Evolutionary conservation across 1,140 invertebrate genomes (phyloP).

Genomic region (Cydia strobilella): DNA sequence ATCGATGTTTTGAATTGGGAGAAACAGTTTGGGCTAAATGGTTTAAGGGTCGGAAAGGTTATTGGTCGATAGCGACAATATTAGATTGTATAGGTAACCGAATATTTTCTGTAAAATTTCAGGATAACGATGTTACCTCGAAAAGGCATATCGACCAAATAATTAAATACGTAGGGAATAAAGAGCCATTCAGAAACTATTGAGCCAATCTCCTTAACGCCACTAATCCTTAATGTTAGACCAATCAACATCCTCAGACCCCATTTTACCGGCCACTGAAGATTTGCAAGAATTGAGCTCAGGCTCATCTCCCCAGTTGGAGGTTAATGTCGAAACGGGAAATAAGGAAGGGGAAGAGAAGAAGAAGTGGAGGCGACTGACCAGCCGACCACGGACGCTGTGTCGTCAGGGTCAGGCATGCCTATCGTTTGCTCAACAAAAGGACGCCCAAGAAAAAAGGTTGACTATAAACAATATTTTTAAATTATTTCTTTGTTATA

Average conservation of each 20-base stretch:
- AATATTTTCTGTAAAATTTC: slow-evolving; percentile 6
- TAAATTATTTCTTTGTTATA: slow-evolving; percentile 7
- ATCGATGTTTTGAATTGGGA: slow-evolving; percentile 5
- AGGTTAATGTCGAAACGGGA: background rate
- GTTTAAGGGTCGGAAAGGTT: background rate
- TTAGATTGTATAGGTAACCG: slow-evolving; percentile 4
- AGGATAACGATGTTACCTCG: background rate
- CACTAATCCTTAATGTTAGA: background rate
- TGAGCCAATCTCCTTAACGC: background rate
- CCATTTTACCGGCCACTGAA: background rate
- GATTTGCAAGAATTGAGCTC: background rate
- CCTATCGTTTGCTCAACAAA: background rate
- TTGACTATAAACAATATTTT: slow-evolving; percentile 6
- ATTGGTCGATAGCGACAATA: background rate
- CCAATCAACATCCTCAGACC: background rate
- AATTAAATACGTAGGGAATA: background rate
- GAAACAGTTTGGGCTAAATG: slow-evolving; percentile 25
- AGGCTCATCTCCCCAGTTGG: no score
- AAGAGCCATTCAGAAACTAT: background rate
- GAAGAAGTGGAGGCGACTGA: background rate
- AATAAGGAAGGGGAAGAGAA: background rate
- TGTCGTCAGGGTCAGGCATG: background rate
- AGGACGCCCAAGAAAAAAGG: background rate
- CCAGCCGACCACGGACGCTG: background rate
- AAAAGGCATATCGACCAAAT: slow-evolving; percentile 26